These are phyloP conservation scores for Poeciliopsis turrubarensis DNA, from an alignment of 2,113 vertebrate genomes.

Conservation along the genomic window DNA sequence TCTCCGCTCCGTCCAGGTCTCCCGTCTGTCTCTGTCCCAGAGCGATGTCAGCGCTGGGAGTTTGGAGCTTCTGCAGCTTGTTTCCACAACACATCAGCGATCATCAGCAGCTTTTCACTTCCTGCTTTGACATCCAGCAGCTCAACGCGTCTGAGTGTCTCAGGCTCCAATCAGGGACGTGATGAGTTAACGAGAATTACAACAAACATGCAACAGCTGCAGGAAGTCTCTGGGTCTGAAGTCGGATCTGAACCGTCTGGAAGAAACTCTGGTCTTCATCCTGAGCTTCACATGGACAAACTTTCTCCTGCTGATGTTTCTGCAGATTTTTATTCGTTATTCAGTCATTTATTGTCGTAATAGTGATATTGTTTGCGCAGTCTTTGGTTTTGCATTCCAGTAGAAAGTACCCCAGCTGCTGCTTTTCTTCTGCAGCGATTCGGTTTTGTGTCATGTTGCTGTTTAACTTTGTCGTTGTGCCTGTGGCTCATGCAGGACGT, in stretches of 20 bases:
- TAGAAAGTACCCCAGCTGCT: too few relatives aligned
- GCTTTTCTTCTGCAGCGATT: too few relatives aligned
- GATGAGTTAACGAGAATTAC: neutral
- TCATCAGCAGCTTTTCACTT: slow-evolving; percentile 44
- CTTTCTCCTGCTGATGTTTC: too few relatives aligned
- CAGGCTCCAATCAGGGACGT: neutral
- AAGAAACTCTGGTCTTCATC: neutral
- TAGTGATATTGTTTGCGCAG: too few relatives aligned
- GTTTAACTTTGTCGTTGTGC: too few relatives aligned
- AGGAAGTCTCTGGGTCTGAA: slow-evolving; percentile 25
- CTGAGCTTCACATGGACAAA: neutral
- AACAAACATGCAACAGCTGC: slow-evolving; percentile 34
- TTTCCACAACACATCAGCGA: slow-evolving; percentile 58
- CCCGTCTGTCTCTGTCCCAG: slow-evolving; percentile 30
- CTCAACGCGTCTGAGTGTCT: slow-evolving; percentile 1
- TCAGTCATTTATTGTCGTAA: too few relatives aligned
- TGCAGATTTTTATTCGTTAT: too few relatives aligned
- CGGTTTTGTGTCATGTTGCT: too few relatives aligned
- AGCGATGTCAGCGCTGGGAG: slow-evolving; percentile 34
- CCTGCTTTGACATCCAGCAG: slow-evolving; percentile 41
- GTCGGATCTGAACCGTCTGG: slow-evolving; percentile 8
- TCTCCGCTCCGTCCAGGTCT: slow-evolving; percentile 1
- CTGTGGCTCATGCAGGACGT: too few relatives aligned
- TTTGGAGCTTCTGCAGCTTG: slow-evolving; percentile 38
- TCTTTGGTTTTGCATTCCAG: too few relatives aligned